These are phyloP conservation scores for Chelon auratus DNA, from an alignment of 2,797 vertebrate genomes.

Conservation along the genomic window DNA sequence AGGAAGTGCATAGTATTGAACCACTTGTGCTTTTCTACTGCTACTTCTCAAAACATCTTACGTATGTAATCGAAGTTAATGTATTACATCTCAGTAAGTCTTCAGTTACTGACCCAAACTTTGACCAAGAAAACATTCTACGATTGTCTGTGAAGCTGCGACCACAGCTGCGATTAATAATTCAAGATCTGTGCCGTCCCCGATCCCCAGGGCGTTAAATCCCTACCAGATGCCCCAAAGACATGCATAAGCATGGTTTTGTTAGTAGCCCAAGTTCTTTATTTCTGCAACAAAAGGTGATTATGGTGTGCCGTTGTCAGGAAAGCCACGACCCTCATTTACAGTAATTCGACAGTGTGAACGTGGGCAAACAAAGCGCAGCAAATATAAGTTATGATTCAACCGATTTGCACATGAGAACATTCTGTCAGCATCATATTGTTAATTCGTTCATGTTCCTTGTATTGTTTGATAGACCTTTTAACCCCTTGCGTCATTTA, in stretches of 20 bases:
- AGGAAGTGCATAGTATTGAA: neutral
- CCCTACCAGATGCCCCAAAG: neutral
- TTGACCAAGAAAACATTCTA: neutral
- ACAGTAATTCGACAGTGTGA: constrained; percentile 7
- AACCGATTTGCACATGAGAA: constrained; percentile 23
- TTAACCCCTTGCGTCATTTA: constrained; percentile 60
- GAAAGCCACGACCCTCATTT: constrained; percentile 25
- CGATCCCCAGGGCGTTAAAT: neutral
- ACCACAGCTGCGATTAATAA: neutral
- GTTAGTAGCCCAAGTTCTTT: constrained; percentile 6
- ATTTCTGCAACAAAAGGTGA: constrained; percentile 14
- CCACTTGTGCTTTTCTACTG: neutral
- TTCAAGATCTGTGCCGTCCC: neutral
- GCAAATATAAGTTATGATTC: constrained; percentile 49
- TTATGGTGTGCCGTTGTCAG: neutral
- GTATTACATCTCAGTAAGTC: no score
- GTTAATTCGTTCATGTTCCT: constrained; percentile 53
- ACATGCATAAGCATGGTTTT: constrained; percentile 7
- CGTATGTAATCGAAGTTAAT: neutral
- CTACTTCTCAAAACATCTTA: neutral
- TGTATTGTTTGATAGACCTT: constrained; percentile 67
- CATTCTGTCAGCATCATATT: constrained; percentile 58
- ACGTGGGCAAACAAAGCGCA: constrained; percentile 24
- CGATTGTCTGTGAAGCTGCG: neutral
- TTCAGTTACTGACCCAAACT: no score